phyloP scores from a whole-genome alignment of 2,113 vertebrate genomes.

The Eidolon helvum region DNA sequence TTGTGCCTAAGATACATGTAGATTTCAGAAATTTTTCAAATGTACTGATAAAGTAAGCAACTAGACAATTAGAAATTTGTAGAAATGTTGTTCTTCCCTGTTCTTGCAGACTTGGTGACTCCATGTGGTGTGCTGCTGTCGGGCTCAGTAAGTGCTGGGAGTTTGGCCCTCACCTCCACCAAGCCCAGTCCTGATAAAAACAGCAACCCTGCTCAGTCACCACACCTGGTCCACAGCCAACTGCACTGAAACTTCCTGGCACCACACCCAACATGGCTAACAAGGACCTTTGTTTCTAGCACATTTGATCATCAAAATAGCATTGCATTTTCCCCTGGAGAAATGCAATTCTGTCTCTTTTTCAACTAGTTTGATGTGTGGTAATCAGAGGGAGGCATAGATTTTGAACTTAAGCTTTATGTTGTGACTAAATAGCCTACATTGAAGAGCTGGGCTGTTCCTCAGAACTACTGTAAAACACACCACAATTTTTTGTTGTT shows the following conservation, averaged over 20 bases:
- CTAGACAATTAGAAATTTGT: no score
- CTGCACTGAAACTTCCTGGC: not conserved
- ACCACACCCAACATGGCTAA: conserved; percentile 9
- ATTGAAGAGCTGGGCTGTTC: conserved; percentile 48
- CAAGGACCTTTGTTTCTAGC: conserved; percentile 42
- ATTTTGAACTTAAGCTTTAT: conserved; percentile 68
- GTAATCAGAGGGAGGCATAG: conserved; percentile 56
- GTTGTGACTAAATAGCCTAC: conserved; percentile 67
- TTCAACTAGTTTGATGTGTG: conserved; percentile 56
- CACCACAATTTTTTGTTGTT: not conserved
- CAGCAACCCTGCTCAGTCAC: not conserved
- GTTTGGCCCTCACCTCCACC: not conserved
- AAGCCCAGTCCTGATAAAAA: not conserved
- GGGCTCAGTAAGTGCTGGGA: not conserved
- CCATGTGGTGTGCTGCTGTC: no score
- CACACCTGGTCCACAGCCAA: not conserved
- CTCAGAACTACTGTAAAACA: conserved; percentile 8
- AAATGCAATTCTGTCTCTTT: conserved; percentile 47
- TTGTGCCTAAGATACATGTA: no score
- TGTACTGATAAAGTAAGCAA: no score
- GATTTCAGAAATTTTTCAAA: no score
- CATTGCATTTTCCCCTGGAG: not conserved
- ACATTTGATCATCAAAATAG: conserved; percentile 49
- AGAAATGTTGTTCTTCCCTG: no score
- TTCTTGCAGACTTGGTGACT: no score